A percentile compares a stretch with the other conserved stretches of the same genome.
Conservation (phyloP, 2,113 vertebrate genomes). For the Rhizomys pruinosus region DNA sequence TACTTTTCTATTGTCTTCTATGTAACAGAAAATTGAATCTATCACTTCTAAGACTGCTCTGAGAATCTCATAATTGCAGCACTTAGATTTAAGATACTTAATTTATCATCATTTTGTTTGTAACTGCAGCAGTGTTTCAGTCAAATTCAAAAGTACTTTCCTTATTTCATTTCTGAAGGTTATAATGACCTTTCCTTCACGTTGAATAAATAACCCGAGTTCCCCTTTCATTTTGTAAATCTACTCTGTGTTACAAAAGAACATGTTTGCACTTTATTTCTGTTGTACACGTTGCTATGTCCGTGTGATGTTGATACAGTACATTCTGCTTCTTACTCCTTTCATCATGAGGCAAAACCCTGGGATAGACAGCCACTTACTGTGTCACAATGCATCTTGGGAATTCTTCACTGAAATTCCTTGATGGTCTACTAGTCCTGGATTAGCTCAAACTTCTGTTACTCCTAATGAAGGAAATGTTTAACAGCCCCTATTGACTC, state of each 20-base stretch:
- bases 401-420: not conserved
- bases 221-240: slow-evolving; percentile 19
- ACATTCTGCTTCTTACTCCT: not conserved
- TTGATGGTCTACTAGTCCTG: not conserved
- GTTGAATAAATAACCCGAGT: slow-evolving; percentile 48
- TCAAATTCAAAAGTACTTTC: slow-evolving; percentile 59
- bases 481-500: not conserved
- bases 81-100: slow-evolving; percentile 68
- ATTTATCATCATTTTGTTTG: slow-evolving; percentile 75
- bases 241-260: not conserved
- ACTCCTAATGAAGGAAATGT: not conserved
- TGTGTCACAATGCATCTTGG: not conserved
- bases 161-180: slow-evolving; percentile 65
- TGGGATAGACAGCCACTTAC: not conserved
- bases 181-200: slow-evolving; percentile 65
- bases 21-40: slow-evolving; percentile 66
- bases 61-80: slow-evolving; percentile 69
- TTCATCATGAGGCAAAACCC: not conserved
- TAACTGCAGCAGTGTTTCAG: slow-evolving; percentile 62
- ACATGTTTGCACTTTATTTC: not conserved
- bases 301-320: not conserved
- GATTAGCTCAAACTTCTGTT: not conserved
- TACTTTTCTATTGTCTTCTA: slow-evolving; percentile 65
- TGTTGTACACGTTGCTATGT: not conserved
- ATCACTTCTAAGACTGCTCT: slow-evolving; percentile 75